Conservation (phyloP, 2,888 invertebrate species). For the Apoda limacodes region DNA sequence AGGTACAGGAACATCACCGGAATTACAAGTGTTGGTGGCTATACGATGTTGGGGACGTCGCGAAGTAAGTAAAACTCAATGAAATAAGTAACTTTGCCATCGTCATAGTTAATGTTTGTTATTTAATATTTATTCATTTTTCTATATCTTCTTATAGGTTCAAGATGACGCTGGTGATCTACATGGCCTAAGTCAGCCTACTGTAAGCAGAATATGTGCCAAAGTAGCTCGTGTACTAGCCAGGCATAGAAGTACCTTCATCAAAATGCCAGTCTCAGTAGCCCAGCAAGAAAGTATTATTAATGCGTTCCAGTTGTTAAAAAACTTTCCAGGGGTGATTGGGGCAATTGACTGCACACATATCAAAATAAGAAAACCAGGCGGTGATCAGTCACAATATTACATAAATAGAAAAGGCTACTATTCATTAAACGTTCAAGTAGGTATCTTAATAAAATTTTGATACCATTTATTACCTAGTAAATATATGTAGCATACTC, state of each 20-base stretch:
- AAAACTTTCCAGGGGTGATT: slow-evolving; percentile 15
- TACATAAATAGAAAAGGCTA: slow-evolving; percentile 18
- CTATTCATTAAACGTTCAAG: slow-evolving; percentile 16
- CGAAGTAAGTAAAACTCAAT: too few relatives aligned
- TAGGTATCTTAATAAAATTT: too few relatives aligned
- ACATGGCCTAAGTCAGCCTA: slow-evolving; percentile 13
- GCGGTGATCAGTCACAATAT: slow-evolving; percentile 10
- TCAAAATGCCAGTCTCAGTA: slow-evolving; percentile 14
- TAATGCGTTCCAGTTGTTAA: slow-evolving; percentile 11
- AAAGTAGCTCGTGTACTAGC: slow-evolving; percentile 15
- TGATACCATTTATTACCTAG: too few relatives aligned
- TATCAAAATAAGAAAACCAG: slow-evolving; percentile 13
- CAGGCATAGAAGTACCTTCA: slow-evolving; percentile 8
- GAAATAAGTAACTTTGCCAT: too few relatives aligned
- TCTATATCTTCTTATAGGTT: too few relatives aligned
- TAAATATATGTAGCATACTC: too few relatives aligned
- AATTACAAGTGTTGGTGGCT: too few relatives aligned
- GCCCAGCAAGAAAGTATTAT: slow-evolving; percentile 10
- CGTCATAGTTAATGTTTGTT: too few relatives aligned
- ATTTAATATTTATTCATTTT: too few relatives aligned
- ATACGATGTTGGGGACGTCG: too few relatives aligned
- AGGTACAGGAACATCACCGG: too few relatives aligned
- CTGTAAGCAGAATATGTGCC: slow-evolving; percentile 13
- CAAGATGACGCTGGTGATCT: slow-evolving; percentile 17
- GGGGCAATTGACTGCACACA: slow-evolving; percentile 16